Conservation (phyloP, 2,888 invertebrate genomes). For the Agrotis puta region DNA sequence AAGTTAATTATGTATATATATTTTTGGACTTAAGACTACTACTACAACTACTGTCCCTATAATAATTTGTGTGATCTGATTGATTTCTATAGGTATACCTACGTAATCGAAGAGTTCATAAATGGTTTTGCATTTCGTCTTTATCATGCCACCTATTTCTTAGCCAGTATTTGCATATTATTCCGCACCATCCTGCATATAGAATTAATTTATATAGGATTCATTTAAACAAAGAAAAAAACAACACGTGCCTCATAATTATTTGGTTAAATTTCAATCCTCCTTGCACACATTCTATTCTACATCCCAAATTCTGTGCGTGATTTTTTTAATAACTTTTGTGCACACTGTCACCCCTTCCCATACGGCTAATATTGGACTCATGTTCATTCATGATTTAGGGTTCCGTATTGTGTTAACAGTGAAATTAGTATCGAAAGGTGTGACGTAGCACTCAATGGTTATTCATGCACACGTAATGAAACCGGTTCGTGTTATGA, state of each 20-base stretch:
- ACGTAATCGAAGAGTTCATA: too few relatives aligned
- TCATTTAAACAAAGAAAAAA: neutral
- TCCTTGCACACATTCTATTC: conserved; percentile 15
- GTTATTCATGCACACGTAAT: conserved; percentile 84
- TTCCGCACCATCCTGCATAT: neutral
- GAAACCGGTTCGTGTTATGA: conserved; percentile 81
- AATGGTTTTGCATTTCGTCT: neutral
- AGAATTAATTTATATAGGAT: too few relatives aligned
- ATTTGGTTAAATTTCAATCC: conserved; percentile 43
- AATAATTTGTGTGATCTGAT: too few relatives aligned
- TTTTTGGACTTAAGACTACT: too few relatives aligned
- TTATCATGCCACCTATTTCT: neutral
- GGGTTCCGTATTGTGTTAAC: conserved; percentile 84
- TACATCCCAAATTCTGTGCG: conserved; percentile 15
- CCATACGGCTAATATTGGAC: conserved; percentile 74
- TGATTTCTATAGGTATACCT: too few relatives aligned
- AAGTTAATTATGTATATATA: too few relatives aligned
- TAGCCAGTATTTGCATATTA: neutral
- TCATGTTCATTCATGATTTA: conserved; percentile 88
- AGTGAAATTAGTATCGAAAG: conserved; percentile 88
- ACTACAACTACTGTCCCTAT: too few relatives aligned
- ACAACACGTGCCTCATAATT: conserved; percentile 47
- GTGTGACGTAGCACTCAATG: conserved; percentile 85
- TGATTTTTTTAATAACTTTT: conserved; percentile 76
- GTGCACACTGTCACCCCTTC: conserved; percentile 81